These are phyloP conservation scores for Procambarus virginalis DNA, from an alignment of 1,140 invertebrate species.

Conservation along the genomic window DNA sequence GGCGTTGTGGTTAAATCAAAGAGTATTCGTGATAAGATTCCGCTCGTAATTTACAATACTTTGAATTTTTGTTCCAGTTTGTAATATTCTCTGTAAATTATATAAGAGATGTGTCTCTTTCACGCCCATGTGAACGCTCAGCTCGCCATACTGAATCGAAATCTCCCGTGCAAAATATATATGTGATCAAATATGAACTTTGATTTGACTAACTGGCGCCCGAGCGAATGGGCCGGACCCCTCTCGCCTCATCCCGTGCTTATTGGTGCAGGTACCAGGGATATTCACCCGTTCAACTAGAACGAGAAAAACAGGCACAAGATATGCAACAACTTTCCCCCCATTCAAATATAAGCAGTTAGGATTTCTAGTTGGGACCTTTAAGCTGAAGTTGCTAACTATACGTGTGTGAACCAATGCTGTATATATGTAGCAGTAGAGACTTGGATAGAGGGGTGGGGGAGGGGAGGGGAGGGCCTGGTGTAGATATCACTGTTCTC, in stretches of 20 bases:
- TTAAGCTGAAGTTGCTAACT: neutral
- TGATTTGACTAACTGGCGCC: neutral
- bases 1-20: conserved; percentile 1
- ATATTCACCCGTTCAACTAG: neutral
- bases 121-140: neutral
- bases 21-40: neutral
- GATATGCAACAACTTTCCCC: neutral
- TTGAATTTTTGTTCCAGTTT: neutral
- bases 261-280: neutral
- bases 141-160: neutral
- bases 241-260: neutral
- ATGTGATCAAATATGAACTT: neutral
- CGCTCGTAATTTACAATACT: neutral
- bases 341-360: neutral
- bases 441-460: too few species aligned
- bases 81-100: neutral
- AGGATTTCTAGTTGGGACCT: neutral
- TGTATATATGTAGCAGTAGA: too few species aligned
- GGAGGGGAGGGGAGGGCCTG: too few species aligned
- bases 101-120: neutral
- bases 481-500: too few species aligned
- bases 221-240: neutral
- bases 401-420: neutral
- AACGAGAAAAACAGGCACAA: conserved; percentile 1
- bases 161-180: neutral